These are phyloP conservation scores for Cossypha heuglini DNA, from an alignment of 2,797 vertebrate species.

Conservation along the genomic window DNA sequence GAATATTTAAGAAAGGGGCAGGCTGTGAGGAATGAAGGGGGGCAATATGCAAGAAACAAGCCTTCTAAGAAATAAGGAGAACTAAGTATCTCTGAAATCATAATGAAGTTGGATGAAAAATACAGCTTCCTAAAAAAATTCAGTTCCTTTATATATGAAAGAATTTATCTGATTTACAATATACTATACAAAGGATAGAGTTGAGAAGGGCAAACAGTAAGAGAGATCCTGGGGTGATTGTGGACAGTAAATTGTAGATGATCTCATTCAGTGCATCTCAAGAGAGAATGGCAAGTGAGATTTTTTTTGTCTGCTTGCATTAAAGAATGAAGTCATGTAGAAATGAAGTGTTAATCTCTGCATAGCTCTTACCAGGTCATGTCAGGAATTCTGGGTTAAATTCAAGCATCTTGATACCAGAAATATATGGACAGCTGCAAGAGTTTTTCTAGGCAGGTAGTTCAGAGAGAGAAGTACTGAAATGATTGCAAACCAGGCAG, in stretches of 20 bases:
- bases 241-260: neutral
- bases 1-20: neutral
- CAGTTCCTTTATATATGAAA: neutral
- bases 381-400: neutral
- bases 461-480: neutral
- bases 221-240: neutral
- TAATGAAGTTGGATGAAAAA: neutral
- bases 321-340: neutral
- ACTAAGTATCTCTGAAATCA: neutral
- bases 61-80: neutral
- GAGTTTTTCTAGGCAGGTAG: neutral
- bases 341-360: slow-evolving; percentile 6
- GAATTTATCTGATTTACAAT: neutral
- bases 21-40: neutral
- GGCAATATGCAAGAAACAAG: neutral
- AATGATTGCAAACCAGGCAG: neutral
- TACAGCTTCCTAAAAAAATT: neutral
- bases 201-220: neutral
- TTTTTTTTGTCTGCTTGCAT: slow-evolving; percentile 2
- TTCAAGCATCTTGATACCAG: neutral
- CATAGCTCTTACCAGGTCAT: neutral
- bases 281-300: neutral
- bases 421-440: neutral
- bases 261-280: neutral
- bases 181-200: neutral